phyloP scores from a whole-genome alignment of 2,797 vertebrate genomes.

The Etheostoma perlongum region DNA sequence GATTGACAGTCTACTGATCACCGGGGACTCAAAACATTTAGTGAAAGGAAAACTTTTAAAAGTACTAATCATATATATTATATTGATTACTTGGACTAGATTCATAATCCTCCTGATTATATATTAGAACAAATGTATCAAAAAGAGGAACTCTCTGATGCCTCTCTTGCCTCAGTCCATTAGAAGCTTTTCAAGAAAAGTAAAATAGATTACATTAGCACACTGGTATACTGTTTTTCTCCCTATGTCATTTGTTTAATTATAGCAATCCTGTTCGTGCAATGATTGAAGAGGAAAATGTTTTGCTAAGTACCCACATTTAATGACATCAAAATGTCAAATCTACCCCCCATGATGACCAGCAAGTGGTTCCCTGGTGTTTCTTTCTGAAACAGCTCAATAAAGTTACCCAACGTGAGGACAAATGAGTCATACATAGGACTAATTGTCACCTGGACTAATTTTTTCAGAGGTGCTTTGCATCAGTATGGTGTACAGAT shows the following conservation, averaged over 20 bases:
- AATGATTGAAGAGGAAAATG: constrained; percentile 16
- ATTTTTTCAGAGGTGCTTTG: background rate
- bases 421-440: background rate
- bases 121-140: background rate
- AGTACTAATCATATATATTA: background rate
- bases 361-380: constrained; percentile 3
- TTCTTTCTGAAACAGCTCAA: constrained; percentile 4
- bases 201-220: background rate
- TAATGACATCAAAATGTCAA: constrained; percentile 39
- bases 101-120: background rate
- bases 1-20: background rate
- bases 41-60: background rate
- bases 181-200: constrained; percentile 3
- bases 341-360: constrained; percentile 1
- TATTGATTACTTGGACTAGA: background rate
- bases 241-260: constrained; percentile 5
- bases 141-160: background rate
- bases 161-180: background rate
- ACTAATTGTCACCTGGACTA: background rate
- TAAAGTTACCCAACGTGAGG: background rate
- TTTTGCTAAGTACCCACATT: constrained; percentile 9
- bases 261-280: constrained; percentile 3
- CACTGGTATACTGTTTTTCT: background rate
- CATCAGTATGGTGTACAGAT: background rate
- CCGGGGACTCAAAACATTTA: background rate